phyloP scores from a whole-genome alignment of 2,797 vertebrate genomes.

The Enteromius trimaculatus region DNA sequence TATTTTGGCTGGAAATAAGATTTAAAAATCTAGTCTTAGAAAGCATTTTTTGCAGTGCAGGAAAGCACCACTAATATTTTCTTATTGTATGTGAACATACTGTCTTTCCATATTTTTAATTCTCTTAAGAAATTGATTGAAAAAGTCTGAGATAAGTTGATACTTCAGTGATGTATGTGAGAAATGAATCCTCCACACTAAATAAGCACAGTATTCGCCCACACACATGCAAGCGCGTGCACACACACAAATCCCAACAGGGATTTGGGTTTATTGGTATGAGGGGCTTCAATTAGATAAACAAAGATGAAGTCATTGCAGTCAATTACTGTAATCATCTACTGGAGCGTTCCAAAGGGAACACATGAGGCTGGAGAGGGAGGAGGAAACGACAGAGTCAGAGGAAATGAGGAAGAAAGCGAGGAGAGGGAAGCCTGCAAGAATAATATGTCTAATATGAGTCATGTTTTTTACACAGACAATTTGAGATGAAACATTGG shows the following conservation, averaged over 20 bases:
- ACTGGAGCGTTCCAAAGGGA: slow-evolving; percentile 29
- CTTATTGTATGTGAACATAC: neutral
- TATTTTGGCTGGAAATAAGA: no score
- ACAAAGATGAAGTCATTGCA: slow-evolving; percentile 60
- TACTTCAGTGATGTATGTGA: neutral
- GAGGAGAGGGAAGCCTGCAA: slow-evolving; percentile 45
- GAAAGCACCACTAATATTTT: neutral
- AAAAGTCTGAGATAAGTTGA: neutral
- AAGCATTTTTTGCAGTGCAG: no score
- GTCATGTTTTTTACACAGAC: slow-evolving; percentile 44
- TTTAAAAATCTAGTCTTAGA: no score
- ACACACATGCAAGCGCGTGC: neutral
- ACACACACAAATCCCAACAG: slow-evolving; percentile 24
- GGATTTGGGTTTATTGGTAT: slow-evolving; percentile 52
- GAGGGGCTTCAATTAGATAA: slow-evolving; percentile 60
- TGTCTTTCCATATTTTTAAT: neutral
- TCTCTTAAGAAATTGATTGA: neutral
- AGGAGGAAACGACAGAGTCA: slow-evolving; percentile 31
- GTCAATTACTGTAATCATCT: slow-evolving; percentile 57
- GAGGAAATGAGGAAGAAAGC: slow-evolving; percentile 13
- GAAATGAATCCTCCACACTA: neutral
- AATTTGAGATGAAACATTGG: neutral
- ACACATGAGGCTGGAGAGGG: slow-evolving; percentile 37
- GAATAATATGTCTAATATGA: slow-evolving; percentile 49
- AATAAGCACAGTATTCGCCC: neutral